phyloP scores from a whole-genome alignment of 2,888 invertebrate genomes.

The Chymomyza procnemis region DNA sequence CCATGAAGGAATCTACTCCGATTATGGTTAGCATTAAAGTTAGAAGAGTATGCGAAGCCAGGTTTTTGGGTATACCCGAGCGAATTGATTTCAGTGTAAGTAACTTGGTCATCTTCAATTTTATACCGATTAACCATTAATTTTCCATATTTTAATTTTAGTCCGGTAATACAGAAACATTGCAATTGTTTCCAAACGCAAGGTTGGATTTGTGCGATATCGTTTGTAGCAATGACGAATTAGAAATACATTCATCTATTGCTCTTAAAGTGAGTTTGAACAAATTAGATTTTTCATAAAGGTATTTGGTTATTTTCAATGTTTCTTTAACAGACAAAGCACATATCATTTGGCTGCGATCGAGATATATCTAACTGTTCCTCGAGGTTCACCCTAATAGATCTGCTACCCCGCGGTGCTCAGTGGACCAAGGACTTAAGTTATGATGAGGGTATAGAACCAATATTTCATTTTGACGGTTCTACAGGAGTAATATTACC shows the following conservation, averaged over 20 bases:
- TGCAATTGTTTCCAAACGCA: conserved; percentile 77
- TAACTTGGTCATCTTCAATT: conserved; percentile 3
- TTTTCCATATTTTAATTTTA: conserved; percentile 28
- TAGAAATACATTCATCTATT: conserved; percentile 74
- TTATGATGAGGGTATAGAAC: conserved; percentile 92
- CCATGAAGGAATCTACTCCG: conserved; percentile 94
- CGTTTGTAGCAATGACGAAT: conserved; percentile 76
- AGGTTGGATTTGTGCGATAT: conserved; percentile 79
- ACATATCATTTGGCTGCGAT: conserved; percentile 98
- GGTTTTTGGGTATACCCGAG: conserved; percentile 85
- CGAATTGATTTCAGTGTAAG: conserved; percentile 78
- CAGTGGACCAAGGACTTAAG: conserved; percentile 91
- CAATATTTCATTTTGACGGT: conserved; percentile 97
- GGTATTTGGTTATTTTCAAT: background rate
- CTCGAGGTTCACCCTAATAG: conserved; percentile 57
- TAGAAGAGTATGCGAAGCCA: conserved; percentile 87
- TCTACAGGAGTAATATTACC: conserved; percentile 93
- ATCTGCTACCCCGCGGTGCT: conserved; percentile 80
- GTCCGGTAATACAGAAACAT: conserved; percentile 75
- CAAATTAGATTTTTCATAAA: background rate
- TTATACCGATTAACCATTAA: background rate
- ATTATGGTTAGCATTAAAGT: conserved; percentile 98
- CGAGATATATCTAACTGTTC: conserved; percentile 82
- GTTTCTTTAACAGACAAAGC: conserved; percentile 78
- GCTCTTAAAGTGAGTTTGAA: conserved; percentile 71